phyloP scores from a whole-genome alignment of 2,113 vertebrate species.

The Forbesichthys agassizii region DNA sequence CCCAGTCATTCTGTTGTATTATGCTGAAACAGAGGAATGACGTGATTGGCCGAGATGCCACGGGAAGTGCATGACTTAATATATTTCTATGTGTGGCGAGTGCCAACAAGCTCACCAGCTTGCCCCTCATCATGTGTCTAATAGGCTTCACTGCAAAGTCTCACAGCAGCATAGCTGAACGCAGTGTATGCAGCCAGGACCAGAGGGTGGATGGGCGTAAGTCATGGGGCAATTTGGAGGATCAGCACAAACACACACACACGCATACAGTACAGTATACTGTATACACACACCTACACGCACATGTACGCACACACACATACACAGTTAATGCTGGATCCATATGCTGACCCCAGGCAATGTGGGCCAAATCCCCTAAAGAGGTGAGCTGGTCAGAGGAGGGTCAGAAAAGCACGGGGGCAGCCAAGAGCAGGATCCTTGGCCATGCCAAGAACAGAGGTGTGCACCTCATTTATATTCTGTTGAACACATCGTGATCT shows the following conservation, averaged over 20 bases:
- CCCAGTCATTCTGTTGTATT: constrained; percentile 39
- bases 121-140: constrained; percentile 75
- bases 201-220: constrained; percentile 26
- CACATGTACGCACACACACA: too few species aligned
- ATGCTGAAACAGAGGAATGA: constrained; percentile 60
- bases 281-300: too few species aligned
- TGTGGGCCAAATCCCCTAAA: constrained; percentile 51
- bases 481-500: not conserved
- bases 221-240: constrained; percentile 69
- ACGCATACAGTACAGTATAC: too few species aligned
- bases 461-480: not conserved
- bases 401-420: constrained; percentile 19
- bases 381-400: constrained; percentile 40
- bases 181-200: constrained; percentile 27
- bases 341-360: constrained; percentile 62
- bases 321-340: constrained; percentile 52
- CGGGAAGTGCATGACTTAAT: constrained; percentile 77
- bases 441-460: not conserved
- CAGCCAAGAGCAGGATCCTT: not conserved
- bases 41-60: constrained; percentile 62
- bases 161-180: constrained; percentile 45
- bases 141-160: constrained; percentile 72
- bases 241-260: constrained; percentile 51
- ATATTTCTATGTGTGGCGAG: constrained; percentile 75
- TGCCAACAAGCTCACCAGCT: constrained; percentile 66